Evolutionary conservation across 1,140 invertebrate genomes (phyloP).

Genomic region (Marisa cornuarietis): DNA sequence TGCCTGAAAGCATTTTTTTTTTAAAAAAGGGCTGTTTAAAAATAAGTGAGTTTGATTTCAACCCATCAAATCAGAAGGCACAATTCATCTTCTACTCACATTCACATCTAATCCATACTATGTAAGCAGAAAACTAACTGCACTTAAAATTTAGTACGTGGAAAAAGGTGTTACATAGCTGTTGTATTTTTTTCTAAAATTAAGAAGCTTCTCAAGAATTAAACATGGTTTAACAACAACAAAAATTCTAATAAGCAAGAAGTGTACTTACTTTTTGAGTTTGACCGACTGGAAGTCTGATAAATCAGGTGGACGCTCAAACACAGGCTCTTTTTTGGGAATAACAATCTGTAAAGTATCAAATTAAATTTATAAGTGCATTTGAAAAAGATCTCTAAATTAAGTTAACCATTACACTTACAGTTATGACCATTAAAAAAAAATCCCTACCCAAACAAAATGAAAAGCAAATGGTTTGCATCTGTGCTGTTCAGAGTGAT

Average conservation of each 20-base stretch:
- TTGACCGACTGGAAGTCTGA: slow-evolving; percentile 50
- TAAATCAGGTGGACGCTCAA: slow-evolving; percentile 66
- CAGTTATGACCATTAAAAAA: background rate
- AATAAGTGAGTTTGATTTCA: too few species aligned
- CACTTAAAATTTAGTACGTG: background rate
- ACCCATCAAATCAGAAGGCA: background rate
- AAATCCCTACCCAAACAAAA: background rate
- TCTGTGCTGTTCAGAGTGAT: too few species aligned
- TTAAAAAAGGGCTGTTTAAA: too few species aligned
- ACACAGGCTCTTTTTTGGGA: slow-evolving; percentile 48
- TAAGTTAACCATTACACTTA: too few species aligned
- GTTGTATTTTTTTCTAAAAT: background rate
- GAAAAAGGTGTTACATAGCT: too few species aligned
- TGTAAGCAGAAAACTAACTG: background rate
- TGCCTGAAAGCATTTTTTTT: slow-evolving; percentile 67
- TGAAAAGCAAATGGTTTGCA: background rate
- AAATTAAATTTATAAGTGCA: background rate
- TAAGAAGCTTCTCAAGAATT: background rate
- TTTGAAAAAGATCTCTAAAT: too few species aligned
- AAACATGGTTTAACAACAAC: background rate
- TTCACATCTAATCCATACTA: too few species aligned
- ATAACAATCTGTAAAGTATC: background rate
- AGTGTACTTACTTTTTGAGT: slow-evolving; percentile 76
- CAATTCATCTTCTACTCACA: too few species aligned
- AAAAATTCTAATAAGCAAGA: background rate